Base-by-base conservation (phyloP, 2,797 vertebrate species). In the Botia kubotai region DNA sequence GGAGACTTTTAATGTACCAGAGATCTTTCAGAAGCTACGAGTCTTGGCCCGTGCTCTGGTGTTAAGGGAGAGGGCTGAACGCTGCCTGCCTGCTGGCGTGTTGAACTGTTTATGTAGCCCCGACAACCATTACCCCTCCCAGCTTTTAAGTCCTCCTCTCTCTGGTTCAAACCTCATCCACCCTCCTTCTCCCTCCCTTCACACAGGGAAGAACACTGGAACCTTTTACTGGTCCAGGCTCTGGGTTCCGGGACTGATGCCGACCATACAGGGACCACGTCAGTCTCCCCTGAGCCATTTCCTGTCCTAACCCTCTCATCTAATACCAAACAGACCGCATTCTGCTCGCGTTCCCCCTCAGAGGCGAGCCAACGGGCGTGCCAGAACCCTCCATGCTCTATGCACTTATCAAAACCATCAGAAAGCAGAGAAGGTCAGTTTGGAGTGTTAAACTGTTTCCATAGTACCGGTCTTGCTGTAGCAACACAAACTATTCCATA, bases 271-370 rank as follows among this genome's bases (percentile, higher is more conserved):
- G 86, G 84, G 83, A 86, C 86, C 80, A 75, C 86, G 84, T 89
- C 90, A 85, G 86, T 87, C 79, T 88, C 86, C 85, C 86, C 79
- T 71, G 39, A 89, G 90, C 86, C 85, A 90, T 92, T 95, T 95
- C 94, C 94, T 94, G 93, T 92, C 89, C 88, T 84, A 72, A 89
- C 86, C 68, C 90, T 92, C 91, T 19, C 83, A 87, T 72, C 76
- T 93, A 93, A 95, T 89, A 91, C 89, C 89, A 87, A 94, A 90
- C 95, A 94, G 92, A 93, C 88, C 87, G 88, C 89, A 84, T 83
- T 87, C 79, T 87, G 39, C 85, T 74, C 84, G 57, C 10, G 36
- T 72, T 84, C 79, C 77, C 84, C 79, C 72, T 52, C 79, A 85
- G 26, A 85, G 80, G 39, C 72, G 29, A 23, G 46, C 79, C 83